These are phyloP conservation scores for Dendrolimus kikuchii DNA, from an alignment of 1,140 invertebrate species.

Conservation along the genomic window DNA sequence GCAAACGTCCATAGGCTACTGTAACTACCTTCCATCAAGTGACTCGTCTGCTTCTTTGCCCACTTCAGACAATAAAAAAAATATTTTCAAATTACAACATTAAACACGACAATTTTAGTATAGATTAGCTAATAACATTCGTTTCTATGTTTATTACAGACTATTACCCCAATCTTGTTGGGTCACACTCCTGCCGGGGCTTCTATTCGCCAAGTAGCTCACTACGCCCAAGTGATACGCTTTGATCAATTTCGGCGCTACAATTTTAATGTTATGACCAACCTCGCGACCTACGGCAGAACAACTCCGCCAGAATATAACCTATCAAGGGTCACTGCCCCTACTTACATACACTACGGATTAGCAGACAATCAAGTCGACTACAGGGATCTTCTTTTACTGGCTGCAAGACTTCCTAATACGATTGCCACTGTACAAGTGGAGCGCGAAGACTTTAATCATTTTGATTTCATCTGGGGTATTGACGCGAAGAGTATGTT, in stretches of 20 bases:
- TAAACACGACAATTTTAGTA: neutral
- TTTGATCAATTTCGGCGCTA: slow-evolving; percentile 58
- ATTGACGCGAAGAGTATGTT: slow-evolving; percentile 68
- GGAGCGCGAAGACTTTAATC: slow-evolving; percentile 73
- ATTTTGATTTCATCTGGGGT: slow-evolving; percentile 78
- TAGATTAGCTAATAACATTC: neutral
- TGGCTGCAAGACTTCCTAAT: slow-evolving; percentile 62
- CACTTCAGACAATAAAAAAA: slow-evolving; percentile 8
- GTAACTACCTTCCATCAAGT: too few relatives aligned
- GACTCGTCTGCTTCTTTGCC: neutral
- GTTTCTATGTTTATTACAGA: slow-evolving; percentile 46
- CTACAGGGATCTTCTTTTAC: slow-evolving; percentile 72
- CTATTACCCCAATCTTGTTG: slow-evolving; percentile 79
- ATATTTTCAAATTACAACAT: slow-evolving; percentile 6
- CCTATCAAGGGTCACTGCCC: slow-evolving; percentile 75
- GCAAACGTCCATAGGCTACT: too few relatives aligned
- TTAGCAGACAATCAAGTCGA: slow-evolving; percentile 74
- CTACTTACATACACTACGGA: slow-evolving; percentile 73
- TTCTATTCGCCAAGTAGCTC: slow-evolving; percentile 81
- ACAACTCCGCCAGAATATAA: slow-evolving; percentile 73
- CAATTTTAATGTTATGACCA: slow-evolving; percentile 62
- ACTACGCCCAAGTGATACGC: slow-evolving; percentile 76
- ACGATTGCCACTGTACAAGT: slow-evolving; percentile 57
- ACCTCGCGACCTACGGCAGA: slow-evolving; percentile 65
- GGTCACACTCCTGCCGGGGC: slow-evolving; percentile 85